Evolutionary conservation across 2,888 invertebrate species (phyloP), one percentile per base, ranked within the genome.

Genomic region (Leptura quadrifasciata): DNA sequence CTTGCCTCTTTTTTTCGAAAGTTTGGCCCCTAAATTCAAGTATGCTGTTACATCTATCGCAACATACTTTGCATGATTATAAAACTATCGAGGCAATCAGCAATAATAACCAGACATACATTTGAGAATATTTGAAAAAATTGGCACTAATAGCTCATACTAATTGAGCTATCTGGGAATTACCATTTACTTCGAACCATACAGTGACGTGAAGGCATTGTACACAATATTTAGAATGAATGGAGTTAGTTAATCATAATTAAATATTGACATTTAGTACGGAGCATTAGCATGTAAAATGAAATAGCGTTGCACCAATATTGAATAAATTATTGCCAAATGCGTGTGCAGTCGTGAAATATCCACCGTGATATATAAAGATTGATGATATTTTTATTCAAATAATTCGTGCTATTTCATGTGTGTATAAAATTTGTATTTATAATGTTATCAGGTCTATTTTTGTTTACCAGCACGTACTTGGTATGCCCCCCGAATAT

Each of bases 181-280:
- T 61, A 61, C 61, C 21, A 35, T 61, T 61, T 61, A 27, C 61
- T 31, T 61, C 61, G 4, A 61, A 61, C 31, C 35, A 5, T 35
- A 18, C 2, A 35, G 35, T 35, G 35, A 35, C 10, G 27, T 27
- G n/a, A n/a, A 31, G 1, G 2, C 21, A 18, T 15, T 12, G 6
- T 39, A 39, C 10, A 39, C 12, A 39, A 58, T 20, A 58, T 6
- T 2, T 4, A 10, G 21, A 58, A 58, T 20, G 5, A 18, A 57
- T 15, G 21, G 35, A 61, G 35, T 10, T 61, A 61, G 31, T 27
- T 35, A 61, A 35, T 35, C 3, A 27, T 9, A n/a, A 31, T 31
- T 4, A 31, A 31, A 31, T 31, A 6, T 31, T 31, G 27, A 31
- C 27, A 31, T 31, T 31, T 31, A 31, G 27, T 31, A 8, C 27